Base-by-base conservation (phyloP, 1,140 invertebrate species). In the Musca vetustissima region DNA sequence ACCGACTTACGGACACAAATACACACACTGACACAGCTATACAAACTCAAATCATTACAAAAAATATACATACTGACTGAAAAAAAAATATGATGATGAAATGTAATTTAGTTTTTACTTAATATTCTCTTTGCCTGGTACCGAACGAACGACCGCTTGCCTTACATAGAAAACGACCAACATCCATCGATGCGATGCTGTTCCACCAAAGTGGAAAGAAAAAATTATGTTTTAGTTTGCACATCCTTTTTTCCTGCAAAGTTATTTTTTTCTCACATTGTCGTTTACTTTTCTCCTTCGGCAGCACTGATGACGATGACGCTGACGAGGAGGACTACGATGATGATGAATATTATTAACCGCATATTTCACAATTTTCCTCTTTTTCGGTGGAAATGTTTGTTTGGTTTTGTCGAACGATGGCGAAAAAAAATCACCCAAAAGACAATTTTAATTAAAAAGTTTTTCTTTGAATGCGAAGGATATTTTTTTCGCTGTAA, bases 381-480 rank as follows among this genome's bases (percentile, higher is more conserved):
- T n/a, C n/a, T 59, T 32, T 59, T 57, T 55, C 15, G 53, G 53
- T 57, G 24, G 53, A 15, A 32, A 57, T 57, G 22, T 28, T 57
- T 57, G 24, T 57, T 43, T 22, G 53, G 53, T 57, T 57, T 43
- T 43, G 36, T 13, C 3, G 28, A 28, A 28, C 8, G 28, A 3
- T 4, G 24, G 13, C 22, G 28, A 61, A 61, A 59, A 59, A 61
- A 21, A 61, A 61, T 43, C 57, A 61, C 28, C 28, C 57, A 61
- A 32, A 61, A 61, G 57, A 61, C 57, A 61, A 61, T 61, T 61
- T 61, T 61, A 61, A 61, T 61, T 61, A 61, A 61, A 61, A 61
- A 61, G 57, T 61, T 61, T 61, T 61, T 61, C 57, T 61, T 61
- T 61, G 17, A 61, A 36, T 61, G n/a, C 19, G 19, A n/a, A n/a